Base-by-base conservation (phyloP, 2,797 vertebrate species). In the Microcaecilia unicolor region DNA sequence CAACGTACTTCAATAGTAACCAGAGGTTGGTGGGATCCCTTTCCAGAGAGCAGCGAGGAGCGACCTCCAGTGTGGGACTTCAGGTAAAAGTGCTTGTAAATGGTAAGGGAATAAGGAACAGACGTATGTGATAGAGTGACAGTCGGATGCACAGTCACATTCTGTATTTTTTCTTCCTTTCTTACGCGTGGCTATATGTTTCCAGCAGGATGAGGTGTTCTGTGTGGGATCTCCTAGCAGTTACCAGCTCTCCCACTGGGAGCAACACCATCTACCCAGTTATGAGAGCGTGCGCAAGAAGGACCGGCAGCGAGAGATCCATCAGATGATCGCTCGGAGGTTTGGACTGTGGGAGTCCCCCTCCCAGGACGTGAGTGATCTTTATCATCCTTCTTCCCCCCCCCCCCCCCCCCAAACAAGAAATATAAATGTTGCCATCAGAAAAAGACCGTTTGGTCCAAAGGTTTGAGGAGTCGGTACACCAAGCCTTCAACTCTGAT, bases 261-360 rank as follows among this genome's bases (percentile, higher is more conserved):
- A 84, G 25, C 58, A 61, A 41, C 81, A 83, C 10, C 73, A 32
- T 24, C 57, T 89, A 45, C 86, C 86, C 2, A 85, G 86, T 55
- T 88, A 86, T 0, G 85, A 89, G 55, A 89, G 85, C 0, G 81
- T 88, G 41, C 55, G 73, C 28, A 88, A 88, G 58, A 89, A 89
- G 58, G 86, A 86, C 64, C 67, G 69, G 34, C 86, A 88, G 64
- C 78, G 79, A 44, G 85, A 90, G 51, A 89, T 87, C 69, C 85
- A 88, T 46, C 81, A 82, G 77, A 81, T 87, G 81, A 90, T 79
- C 3, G 84, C 83, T 0, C 73, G 86, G 56, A 66, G 76, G 44
- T 90, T 86, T 2, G 80, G 87, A 41, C 81, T 91, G 42, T 63
- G 53, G 61, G 54, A 78, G 3, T 1, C 70, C 61, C 32, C 48